phyloP scores from a whole-genome alignment of 2,797 vertebrate genomes.

The Ciconia nigra region DNA sequence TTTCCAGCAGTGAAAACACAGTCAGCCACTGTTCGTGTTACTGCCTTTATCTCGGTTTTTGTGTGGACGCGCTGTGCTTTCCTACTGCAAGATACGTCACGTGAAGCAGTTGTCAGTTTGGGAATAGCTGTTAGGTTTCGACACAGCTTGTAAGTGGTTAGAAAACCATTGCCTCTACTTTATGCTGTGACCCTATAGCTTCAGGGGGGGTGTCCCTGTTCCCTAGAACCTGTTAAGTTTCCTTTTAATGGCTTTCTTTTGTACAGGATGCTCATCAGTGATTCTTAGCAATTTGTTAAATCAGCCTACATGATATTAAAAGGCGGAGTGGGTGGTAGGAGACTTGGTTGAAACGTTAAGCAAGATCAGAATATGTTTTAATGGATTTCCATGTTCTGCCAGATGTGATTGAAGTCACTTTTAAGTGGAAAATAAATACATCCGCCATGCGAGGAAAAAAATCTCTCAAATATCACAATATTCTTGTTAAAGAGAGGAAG shows the following conservation, averaged over 20 bases:
- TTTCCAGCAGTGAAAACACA: not conserved
- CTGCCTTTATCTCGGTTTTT: not conserved
- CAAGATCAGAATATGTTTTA: not conserved
- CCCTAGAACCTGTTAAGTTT: not conserved
- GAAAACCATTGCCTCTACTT: not conserved
- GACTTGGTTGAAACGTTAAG: not conserved
- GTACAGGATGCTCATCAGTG: not conserved
- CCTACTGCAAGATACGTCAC: rapidly evolving
- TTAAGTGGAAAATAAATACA: not conserved
- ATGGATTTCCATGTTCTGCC: not conserved
- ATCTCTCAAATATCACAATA: not conserved
- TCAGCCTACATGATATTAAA: not conserved
- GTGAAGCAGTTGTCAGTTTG: not conserved
- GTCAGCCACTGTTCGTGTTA: not conserved
- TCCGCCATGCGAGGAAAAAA: not conserved
- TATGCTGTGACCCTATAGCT: not conserved
- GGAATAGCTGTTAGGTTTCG: not conserved
- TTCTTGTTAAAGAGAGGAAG: not conserved
- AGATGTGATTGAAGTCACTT: not conserved
- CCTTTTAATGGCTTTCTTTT: not conserved
- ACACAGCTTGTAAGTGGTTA: not conserved
- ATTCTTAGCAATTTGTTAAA: not conserved
- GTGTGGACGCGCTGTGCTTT: not conserved
- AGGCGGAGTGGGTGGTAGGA: not conserved
- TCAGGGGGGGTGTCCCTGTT: rapidly evolving